Evolutionary conservation across 2,113 vertebrate genomes (phyloP).

Genomic region (Odontesthes bonariensis): DNA sequence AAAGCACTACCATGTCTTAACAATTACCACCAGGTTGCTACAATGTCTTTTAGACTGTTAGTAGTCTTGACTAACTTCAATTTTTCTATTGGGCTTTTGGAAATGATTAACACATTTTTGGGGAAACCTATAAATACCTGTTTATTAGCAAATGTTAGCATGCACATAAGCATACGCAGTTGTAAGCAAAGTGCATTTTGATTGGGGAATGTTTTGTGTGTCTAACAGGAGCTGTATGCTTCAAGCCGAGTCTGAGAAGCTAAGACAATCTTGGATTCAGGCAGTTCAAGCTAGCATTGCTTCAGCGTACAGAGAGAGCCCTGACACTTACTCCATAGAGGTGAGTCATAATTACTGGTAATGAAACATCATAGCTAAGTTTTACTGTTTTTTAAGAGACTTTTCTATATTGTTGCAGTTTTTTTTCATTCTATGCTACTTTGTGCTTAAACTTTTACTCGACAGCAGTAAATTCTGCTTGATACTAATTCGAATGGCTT

Average conservation of each 20-base stretch:
- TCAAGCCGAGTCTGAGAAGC: slow-evolving; percentile 96
- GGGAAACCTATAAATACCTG: neutral
- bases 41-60: neutral
- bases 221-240: slow-evolving; percentile 94
- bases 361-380: neutral
- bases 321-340: slow-evolving; percentile 91
- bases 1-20: too few species aligned
- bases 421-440: too few species aligned
- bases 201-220: neutral
- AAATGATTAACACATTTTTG: neutral
- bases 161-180: neutral
- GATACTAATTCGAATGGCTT: too few species aligned
- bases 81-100: neutral
- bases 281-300: slow-evolving; percentile 98
- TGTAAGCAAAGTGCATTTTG: too few species aligned
- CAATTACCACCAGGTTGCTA: neutral
- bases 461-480: too few species aligned
- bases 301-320: slow-evolving; percentile 94
- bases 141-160: neutral
- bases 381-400: too few species aligned
- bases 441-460: too few species aligned
- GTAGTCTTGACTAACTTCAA: neutral
- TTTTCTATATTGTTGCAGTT: too few species aligned
- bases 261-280: slow-evolving; percentile 94
- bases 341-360: slow-evolving; percentile 67